A percentile compares a stretch with the other conserved stretches of the same genome.
phyloP scores from a whole-genome alignment of 30 jellyfish, hydroid and myxozoan species.

The Chironex yamaguchii region DNA sequence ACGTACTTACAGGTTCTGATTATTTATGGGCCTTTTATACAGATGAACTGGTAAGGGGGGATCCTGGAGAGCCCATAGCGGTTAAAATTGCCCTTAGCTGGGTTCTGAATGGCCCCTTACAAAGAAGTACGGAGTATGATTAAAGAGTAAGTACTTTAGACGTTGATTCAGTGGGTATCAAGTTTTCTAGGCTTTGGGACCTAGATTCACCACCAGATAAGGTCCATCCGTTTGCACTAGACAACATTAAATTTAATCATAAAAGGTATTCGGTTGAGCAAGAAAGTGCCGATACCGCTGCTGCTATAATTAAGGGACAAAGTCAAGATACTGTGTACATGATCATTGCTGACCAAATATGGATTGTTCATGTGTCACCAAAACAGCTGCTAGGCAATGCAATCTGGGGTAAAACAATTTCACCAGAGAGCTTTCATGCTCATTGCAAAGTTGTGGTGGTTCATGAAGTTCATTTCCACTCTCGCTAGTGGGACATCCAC shows the following conservation, averaged over 20 bases:
- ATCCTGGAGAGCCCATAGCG: slow-evolving; percentile 59
- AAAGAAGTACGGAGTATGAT: no score
- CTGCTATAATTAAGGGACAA: no score
- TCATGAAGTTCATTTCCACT: no score
- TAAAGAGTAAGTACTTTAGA: no score
- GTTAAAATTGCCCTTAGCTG: slow-evolving; percentile 36
- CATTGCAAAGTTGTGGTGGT: no score
- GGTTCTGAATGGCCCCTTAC: slow-evolving; percentile 41
- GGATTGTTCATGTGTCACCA: no score
- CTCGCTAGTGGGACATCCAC: slow-evolving; percentile 63
- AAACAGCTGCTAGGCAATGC: no score
- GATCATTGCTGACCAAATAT: no score
- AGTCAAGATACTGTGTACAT: no score
- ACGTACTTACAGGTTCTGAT: slow-evolving; percentile 32
- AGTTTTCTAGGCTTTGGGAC: not conserved
- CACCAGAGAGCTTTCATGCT: no score
- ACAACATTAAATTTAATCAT: slow-evolving; percentile 33
- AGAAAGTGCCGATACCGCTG: no score
- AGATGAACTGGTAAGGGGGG: slow-evolving; percentile 23
- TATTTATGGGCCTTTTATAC: slow-evolving; percentile 3
- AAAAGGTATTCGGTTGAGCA: slow-evolving; percentile 55
- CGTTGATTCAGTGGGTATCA: not conserved
- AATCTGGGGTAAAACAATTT: no score
- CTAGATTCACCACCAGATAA: slow-evolving; percentile 10
- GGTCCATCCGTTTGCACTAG: slow-evolving; percentile 38